Evolutionary conservation across 2,113 vertebrate species (phyloP).

Genomic region (Cynocephalus volans): DNA sequence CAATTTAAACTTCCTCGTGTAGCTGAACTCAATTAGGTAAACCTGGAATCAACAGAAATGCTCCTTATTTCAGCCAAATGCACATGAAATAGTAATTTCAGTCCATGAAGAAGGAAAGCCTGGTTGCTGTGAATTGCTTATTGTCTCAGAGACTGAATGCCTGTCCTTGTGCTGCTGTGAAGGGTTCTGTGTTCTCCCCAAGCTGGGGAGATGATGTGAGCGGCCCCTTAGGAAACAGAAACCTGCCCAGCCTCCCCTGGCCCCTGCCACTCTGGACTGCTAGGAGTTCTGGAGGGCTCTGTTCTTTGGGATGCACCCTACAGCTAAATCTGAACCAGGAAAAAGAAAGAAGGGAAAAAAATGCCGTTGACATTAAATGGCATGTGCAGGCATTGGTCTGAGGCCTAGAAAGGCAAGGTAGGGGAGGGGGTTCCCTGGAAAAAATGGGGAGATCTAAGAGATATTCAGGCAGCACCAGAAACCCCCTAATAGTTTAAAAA

Average conservation of each 20-base stretch:
- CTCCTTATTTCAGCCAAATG: conserved; percentile 74
- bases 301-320: neutral
- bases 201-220: neutral
- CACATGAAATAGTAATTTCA: conserved; percentile 67
- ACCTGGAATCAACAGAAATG: conserved; percentile 75
- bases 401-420: neutral
- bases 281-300: neutral
- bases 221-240: conserved; percentile 12
- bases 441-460: neutral
- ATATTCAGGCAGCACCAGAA: neutral
- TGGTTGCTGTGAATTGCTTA: conserved; percentile 73
- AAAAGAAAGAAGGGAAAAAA: neutral
- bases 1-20: conserved; percentile 80
- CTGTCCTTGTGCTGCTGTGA: conserved; percentile 77
- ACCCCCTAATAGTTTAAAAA: neutral
- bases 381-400: neutral
- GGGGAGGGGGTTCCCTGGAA: neutral
- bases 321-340: neutral
- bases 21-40: conserved; percentile 61
- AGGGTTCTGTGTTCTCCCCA: conserved; percentile 43
- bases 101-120: conserved; percentile 3
- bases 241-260: neutral
- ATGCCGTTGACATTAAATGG: neutral
- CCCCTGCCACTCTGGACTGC: neutral
- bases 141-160: conserved; percentile 77